phyloP scores from a whole-genome alignment of 2,888 invertebrate species.

The Dynastes grantii region DNA sequence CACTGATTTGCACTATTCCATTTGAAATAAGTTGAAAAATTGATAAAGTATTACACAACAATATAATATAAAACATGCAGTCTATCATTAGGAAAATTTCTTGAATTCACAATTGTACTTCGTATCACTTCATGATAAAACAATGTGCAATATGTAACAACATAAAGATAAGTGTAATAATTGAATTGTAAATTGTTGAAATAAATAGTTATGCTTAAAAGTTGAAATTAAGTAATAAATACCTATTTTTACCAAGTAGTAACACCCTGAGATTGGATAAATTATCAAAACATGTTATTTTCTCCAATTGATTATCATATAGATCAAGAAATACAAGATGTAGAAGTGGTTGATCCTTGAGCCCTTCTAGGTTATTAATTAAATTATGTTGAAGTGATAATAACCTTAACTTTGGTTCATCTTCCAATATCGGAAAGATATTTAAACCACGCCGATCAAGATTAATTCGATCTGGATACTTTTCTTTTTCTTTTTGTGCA shows the following conservation, averaged over 20 bases:
- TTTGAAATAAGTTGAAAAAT: too few relatives aligned
- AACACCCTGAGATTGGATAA: slow-evolving; percentile 88
- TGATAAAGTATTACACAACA: too few relatives aligned
- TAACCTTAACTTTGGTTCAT: slow-evolving; percentile 85
- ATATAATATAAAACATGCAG: too few relatives aligned
- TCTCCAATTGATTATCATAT: slow-evolving; percentile 95
- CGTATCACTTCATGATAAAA: too few relatives aligned
- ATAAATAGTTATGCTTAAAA: too few relatives aligned
- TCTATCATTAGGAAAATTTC: too few relatives aligned
- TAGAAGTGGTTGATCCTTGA: slow-evolving; percentile 73
- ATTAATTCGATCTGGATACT: slow-evolving; percentile 90
- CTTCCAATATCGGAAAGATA: slow-evolving; percentile 85
- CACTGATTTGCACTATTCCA: too few relatives aligned
- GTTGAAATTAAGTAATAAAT: slow-evolving; percentile 49
- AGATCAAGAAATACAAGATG: slow-evolving; percentile 93
- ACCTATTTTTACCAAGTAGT: slow-evolving; percentile 93
- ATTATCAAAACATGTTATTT: slow-evolving; percentile 84
- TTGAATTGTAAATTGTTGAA: not conserved
- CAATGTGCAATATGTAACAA: too few relatives aligned
- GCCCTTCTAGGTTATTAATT: slow-evolving; percentile 82
- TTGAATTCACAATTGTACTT: too few relatives aligned
- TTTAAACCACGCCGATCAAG: slow-evolving; percentile 89
- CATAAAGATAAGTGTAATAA: not conserved
- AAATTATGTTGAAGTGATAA: slow-evolving; percentile 95
- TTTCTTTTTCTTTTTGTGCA: slow-evolving; percentile 84